Conservation (phyloP, 2,888 invertebrate species). For the Parnassius orleans region DNA sequence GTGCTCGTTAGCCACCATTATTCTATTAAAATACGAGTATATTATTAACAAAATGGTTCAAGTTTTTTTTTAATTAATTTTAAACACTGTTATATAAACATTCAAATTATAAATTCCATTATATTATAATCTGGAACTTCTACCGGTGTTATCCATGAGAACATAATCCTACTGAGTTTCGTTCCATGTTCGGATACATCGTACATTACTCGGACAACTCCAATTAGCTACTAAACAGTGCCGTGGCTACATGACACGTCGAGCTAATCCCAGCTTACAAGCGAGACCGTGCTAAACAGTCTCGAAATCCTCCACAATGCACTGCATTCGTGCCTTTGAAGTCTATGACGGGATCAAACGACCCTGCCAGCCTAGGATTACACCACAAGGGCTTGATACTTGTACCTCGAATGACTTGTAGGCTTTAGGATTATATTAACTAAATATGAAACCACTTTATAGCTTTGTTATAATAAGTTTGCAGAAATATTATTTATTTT, state of each 20-base stretch:
- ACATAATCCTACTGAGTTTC: slow-evolving; percentile 39
- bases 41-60: too few relatives aligned
- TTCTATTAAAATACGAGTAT: too few relatives aligned
- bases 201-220: slow-evolving; percentile 55
- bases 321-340: slow-evolving; percentile 70
- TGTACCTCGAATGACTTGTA: slow-evolving; percentile 28
- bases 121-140: neutral
- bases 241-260: slow-evolving; percentile 67
- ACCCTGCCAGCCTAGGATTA: slow-evolving; percentile 44
- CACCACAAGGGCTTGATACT: slow-evolving; percentile 33
- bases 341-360: slow-evolving; percentile 75
- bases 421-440: slow-evolving; percentile 30
- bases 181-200: slow-evolving; percentile 42
- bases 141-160: neutral
- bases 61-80: too few relatives aligned
- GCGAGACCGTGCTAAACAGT: slow-evolving; percentile 61
- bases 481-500: too few relatives aligned
- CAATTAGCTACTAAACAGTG: slow-evolving; percentile 57
- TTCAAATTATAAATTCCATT: too few relatives aligned
- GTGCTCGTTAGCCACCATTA: too few relatives aligned
- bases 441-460: slow-evolving; percentile 31
- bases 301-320: slow-evolving; percentile 58
- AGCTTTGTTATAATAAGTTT: slow-evolving; percentile 13
- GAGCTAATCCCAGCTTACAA: slow-evolving; percentile 64
- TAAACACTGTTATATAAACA: too few relatives aligned